Evolutionary conservation across 2,888 invertebrate species (phyloP).

Genomic region (Petrolisthes manimaculis): DNA sequence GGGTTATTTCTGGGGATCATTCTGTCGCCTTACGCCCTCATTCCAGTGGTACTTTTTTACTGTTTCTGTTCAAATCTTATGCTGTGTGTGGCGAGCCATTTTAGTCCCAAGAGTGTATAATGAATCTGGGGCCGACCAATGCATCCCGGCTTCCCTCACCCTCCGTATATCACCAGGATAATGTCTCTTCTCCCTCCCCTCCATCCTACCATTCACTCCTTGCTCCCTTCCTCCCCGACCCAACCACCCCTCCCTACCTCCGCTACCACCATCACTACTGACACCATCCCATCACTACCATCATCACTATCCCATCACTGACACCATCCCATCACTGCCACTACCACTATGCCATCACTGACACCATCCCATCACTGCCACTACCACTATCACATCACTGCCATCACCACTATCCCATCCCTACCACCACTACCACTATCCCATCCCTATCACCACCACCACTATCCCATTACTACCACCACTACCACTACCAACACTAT

Average conservation of each 20-base stretch:
- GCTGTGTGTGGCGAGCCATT: conserved; percentile 52
- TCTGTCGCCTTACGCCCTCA: background rate
- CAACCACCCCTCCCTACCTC: background rate
- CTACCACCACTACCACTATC: background rate
- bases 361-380: background rate
- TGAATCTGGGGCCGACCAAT: conserved; percentile 50
- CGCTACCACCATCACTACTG: background rate
- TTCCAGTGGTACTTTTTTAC: conserved; percentile 53
- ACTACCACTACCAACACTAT: background rate
- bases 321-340: background rate
- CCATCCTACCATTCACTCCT: background rate
- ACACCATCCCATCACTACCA: background rate
- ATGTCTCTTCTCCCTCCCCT: background rate
- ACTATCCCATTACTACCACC: background rate
- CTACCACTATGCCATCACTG: background rate
- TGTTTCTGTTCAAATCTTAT: conserved; percentile 57
- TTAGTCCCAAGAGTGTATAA: conserved; percentile 54
- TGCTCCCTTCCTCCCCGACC: background rate
- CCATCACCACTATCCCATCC: background rate
- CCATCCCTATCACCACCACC: background rate
- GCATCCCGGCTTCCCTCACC: conserved; percentile 25
- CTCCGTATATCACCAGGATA: conserved; percentile 40
- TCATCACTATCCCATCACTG: background rate
- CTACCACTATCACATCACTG: background rate
- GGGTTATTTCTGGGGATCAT: conserved; percentile 14